A percentile compares a stretch with the other conserved stretches of the same genome.
Evolutionary conservation across 2,797 vertebrate genomes (phyloP).

Genomic region (Acrossocheilus fasciatus): DNA sequence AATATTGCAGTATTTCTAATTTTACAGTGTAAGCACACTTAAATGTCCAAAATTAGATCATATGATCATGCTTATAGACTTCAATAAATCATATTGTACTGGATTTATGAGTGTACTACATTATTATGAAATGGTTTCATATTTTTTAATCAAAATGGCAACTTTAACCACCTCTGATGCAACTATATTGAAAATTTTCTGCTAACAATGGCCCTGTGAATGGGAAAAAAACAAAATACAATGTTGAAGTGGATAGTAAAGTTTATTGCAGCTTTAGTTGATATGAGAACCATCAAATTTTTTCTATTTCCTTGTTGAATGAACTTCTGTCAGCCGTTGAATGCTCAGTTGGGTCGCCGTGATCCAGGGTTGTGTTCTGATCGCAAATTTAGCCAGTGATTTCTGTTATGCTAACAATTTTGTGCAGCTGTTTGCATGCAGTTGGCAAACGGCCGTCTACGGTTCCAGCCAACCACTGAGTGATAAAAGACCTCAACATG

Average conservation of each 20-base stretch:
- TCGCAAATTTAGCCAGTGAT: constrained; percentile 44
- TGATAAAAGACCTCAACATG: constrained; percentile 56
- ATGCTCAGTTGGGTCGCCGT: constrained; percentile 7
- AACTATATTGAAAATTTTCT: neutral
- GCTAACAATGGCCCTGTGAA: neutral
- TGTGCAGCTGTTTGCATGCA: constrained; percentile 52
- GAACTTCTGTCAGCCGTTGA: neutral
- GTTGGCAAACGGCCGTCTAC: constrained; percentile 51
- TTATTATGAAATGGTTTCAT: neutral
- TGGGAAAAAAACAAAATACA: neutral
- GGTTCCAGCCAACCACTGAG: constrained; percentile 48
- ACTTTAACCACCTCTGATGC: neutral
- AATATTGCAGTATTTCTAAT: neutral
- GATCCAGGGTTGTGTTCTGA: constrained; percentile 37
- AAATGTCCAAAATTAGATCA: neutral
- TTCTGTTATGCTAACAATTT: constrained; percentile 55
- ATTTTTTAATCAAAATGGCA: neutral
- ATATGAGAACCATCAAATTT: neutral
- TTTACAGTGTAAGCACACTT: neutral
- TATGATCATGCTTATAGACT: neutral
- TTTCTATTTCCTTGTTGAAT: neutral
- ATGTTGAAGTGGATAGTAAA: neutral
- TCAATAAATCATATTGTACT: neutral
- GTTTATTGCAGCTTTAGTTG: neutral
- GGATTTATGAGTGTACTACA: neutral